Conservation (phyloP, 2,888 invertebrate genomes). For the Acleris laterana region DNA sequence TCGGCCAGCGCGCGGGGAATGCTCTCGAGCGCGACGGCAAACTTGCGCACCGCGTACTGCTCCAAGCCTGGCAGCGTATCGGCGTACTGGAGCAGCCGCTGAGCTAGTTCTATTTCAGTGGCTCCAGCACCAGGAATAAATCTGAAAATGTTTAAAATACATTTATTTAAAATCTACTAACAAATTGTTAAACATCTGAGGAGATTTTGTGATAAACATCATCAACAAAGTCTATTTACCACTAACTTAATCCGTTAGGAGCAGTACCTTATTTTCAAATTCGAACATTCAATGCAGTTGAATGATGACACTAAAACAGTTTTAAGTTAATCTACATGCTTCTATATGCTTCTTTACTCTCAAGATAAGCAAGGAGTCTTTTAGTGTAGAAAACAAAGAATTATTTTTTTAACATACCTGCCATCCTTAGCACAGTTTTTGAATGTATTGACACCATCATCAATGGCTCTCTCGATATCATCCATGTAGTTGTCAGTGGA, state of each 20-base stretch:
- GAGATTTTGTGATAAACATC: too few relatives aligned
- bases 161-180: too few relatives aligned
- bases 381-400: neutral
- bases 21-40: constrained; percentile 93
- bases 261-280: too few relatives aligned
- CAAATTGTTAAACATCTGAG: too few relatives aligned
- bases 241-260: too few relatives aligned
- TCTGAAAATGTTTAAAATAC: constrained; percentile 51
- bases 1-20: constrained; percentile 97
- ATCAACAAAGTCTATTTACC: too few relatives aligned
- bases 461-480: constrained; percentile 98
- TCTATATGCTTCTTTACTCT: too few relatives aligned
- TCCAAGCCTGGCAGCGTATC: constrained; percentile 97
- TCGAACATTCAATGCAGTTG: too few relatives aligned
- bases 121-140: constrained; percentile 98
- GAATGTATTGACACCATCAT: constrained; percentile 99
- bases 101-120: constrained; percentile 96
- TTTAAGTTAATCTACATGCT: too few relatives aligned
- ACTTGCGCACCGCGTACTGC: constrained; percentile 98
- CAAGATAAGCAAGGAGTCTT: neutral
- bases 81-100: constrained; percentile 93
- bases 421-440: constrained; percentile 94
- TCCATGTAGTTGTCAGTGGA: constrained; percentile 99
- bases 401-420: constrained; percentile 59
- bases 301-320: too few relatives aligned